A percentile compares a stretch with the other conserved stretches of the same genome.
phyloP scores from a whole-genome alignment of 2,797 vertebrate genomes.

The Meriones psammophilus region DNA sequence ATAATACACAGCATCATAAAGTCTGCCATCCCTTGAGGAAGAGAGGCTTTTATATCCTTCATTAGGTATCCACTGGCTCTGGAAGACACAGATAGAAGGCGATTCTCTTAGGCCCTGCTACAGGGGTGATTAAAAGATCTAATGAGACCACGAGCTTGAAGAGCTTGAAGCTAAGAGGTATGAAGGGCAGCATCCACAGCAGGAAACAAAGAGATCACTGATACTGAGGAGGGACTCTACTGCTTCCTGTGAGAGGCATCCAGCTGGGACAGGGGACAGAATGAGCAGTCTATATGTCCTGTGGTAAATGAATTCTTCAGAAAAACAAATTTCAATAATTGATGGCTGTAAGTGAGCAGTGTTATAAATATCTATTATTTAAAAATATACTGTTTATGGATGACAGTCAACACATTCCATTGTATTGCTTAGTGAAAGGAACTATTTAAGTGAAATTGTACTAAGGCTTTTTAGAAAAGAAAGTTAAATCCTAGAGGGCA shows the following conservation, averaged over 20 bases:
- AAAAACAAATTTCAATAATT: conserved; percentile 46
- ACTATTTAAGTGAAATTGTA: neutral
- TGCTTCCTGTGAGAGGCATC: neutral
- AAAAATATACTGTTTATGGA: neutral
- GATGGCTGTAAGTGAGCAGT: neutral
- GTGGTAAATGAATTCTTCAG: neutral
- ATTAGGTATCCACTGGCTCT: neutral
- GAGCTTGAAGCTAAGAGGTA: neutral
- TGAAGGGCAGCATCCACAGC: neutral
- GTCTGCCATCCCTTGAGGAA: neutral
- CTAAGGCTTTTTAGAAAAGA: conserved; percentile 28
- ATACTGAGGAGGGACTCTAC: neutral
- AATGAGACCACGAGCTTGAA: neutral
- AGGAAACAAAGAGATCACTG: neutral
- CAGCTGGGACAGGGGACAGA: neutral
- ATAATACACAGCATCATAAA: neutral
- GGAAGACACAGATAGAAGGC: neutral
- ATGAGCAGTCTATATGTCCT: neutral
- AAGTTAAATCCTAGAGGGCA: neutral
- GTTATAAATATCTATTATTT: neutral
- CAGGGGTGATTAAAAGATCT: neutral
- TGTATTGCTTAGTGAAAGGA: conserved; percentile 1
- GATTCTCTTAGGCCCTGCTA: neutral
- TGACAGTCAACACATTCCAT: neutral
- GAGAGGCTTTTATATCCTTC: neutral